Base-by-base conservation (phyloP, 2,888 invertebrate genomes). In the Taenaris catops region DNA sequence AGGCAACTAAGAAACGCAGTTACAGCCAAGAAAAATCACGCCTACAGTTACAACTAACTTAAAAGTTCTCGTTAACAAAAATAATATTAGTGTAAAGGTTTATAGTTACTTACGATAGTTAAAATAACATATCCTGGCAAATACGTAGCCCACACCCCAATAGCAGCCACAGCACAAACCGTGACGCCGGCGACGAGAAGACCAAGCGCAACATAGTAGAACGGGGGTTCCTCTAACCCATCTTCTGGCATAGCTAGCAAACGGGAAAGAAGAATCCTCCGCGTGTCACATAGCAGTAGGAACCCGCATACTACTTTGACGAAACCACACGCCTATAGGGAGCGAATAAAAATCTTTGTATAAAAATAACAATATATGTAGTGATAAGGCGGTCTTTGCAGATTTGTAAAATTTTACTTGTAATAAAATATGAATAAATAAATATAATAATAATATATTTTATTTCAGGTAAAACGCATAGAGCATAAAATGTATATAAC, bases 131-230 rank as follows among this genome's bases (percentile, higher is more conserved):
- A 93, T 53, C 91, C 93, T 47, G 92, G 91, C 53, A 93, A 86
- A 55, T 93, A 94, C 0, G 93, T 91, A 0, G 94, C 94, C 94
- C 94, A 95, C 67, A 93, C 95, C 26, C 95, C 95, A 8, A 94
- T 71, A 25, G 94, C 90, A 2, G 93, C 91, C 0, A 91, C 89
- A 3, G 91, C 81, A 33, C 93, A 90, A 29, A 93, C 89, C 17
- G 91, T 68, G 33, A 94, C 83, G 1, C 95, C 95, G 0, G 92
- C 84, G 0, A 88, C 86, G n/a, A 93, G 88, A 28, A 93, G 67
- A 1, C 90, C 92, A 27, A 95, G 84, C 0, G 94, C 91, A 3
- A 93, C 81, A 60, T 95, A 95, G 62, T 94, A 93, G 53, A 95
- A 91, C 6, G 94, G 87, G 0, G 95, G 93, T 55, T 94, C 92